phyloP scores from a whole-genome alignment of 35 echinoderm and acorn worm genomes.

The Ptychodera flava region DNA sequence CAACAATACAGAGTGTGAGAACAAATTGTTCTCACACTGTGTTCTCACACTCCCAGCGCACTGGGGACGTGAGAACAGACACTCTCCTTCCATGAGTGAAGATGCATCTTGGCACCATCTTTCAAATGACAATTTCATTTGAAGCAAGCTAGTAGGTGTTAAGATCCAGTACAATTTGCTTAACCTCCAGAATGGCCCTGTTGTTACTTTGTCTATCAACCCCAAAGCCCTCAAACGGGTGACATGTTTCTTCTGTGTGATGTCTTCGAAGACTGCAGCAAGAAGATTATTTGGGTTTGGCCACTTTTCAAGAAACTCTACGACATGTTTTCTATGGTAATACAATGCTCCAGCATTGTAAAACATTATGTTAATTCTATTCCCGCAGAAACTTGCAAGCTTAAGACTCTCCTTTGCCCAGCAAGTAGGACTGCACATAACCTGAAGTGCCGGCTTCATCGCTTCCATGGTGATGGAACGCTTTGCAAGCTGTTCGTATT shows the following conservation, averaged over 20 bases:
- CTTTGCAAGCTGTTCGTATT: slow-evolving; percentile 43
- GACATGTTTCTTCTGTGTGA: slow-evolving; percentile 10
- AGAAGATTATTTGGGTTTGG: slow-evolving; percentile 54
- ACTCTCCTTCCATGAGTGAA: too few species aligned
- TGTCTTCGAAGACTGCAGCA: slow-evolving; percentile 33
- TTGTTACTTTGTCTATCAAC: slow-evolving; percentile 48
- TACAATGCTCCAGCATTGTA: slow-evolving; percentile 66
- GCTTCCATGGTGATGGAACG: slow-evolving; percentile 38
- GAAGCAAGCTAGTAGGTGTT: slow-evolving; percentile 35
- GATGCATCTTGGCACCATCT: too few species aligned
- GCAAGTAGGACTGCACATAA: slow-evolving; percentile 13
- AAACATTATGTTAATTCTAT: slow-evolving; percentile 66
- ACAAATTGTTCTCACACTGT: too few species aligned
- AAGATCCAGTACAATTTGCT: slow-evolving; percentile 29
- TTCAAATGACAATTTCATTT: too few species aligned
- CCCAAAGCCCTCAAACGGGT: slow-evolving; percentile 28
- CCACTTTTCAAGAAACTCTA: slow-evolving; percentile 26
- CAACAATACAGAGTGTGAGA: too few species aligned
- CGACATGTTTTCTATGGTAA: slow-evolving; percentile 14
- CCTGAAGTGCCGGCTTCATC: slow-evolving; percentile 40
- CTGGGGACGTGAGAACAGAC: too few species aligned
- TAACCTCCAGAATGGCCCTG: slow-evolving; percentile 53
- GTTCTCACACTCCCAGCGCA: too few species aligned
- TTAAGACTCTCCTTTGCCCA: slow-evolving; percentile 13
- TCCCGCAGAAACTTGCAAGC: slow-evolving; percentile 45